Evolutionary conservation across 2,888 invertebrate genomes (phyloP).

Genomic region (Leptopilina syphax): DNA sequence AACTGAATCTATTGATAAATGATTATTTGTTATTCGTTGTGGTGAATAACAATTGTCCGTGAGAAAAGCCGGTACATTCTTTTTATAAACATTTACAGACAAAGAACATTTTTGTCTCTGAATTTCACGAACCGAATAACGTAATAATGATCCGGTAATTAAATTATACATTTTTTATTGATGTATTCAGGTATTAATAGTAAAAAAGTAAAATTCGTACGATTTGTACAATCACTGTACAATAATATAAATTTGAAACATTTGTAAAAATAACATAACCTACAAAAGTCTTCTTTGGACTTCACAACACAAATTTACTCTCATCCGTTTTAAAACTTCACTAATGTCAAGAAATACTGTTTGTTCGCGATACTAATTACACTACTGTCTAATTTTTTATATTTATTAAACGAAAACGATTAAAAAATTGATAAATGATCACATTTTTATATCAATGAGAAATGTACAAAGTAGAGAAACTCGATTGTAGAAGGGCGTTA

Average conservation of each 20-base stretch:
- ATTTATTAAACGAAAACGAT: too few species aligned
- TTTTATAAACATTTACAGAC: not conserved
- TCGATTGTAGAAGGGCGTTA: too few species aligned
- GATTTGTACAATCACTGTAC: too few species aligned
- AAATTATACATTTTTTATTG: slow-evolving; percentile 4
- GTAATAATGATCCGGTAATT: not conserved
- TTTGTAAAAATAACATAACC: slow-evolving; percentile 8
- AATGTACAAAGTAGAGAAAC: too few species aligned
- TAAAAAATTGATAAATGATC: too few species aligned
- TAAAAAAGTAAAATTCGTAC: not conserved
- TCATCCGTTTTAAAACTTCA: too few species aligned
- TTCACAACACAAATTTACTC: not conserved
- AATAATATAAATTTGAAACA: not conserved
- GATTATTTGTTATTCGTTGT: not conserved
- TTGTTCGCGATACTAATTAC: too few species aligned
- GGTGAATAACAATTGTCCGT: not conserved
- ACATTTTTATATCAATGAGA: too few species aligned
- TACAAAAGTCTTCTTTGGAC: not conserved
- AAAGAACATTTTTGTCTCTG: not conserved
- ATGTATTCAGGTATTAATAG: not conserved
- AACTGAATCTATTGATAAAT: not conserved
- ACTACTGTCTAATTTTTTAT: too few species aligned
- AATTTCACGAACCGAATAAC: not conserved
- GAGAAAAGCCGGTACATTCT: not conserved
- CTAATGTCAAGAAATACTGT: too few species aligned